phyloP scores from a whole-genome alignment of 2,888 invertebrate species.

The Hydriomena furcata region DNA sequence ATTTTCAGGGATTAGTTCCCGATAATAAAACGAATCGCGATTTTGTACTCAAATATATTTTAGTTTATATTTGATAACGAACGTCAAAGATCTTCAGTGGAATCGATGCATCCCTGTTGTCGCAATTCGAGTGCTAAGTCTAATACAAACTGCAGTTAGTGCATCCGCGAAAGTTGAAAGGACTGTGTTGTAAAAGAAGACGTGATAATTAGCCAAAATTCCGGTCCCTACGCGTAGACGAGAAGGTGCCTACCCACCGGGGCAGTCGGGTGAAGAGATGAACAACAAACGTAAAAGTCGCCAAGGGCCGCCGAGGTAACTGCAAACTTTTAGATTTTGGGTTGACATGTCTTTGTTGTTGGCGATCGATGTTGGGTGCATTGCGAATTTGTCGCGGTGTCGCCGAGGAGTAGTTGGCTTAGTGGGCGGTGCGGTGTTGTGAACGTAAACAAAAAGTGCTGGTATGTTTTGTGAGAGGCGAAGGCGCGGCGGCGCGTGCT shows the following conservation, averaged over 20 bases:
- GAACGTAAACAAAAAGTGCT: conserved; percentile 68
- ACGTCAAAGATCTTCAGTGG: conserved; percentile 77
- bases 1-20: conserved; percentile 82
- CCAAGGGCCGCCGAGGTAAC: conserved; percentile 89
- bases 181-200: conserved; percentile 83
- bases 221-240: conserved; percentile 93
- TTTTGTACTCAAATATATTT: conserved; percentile 82
- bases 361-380: conserved; percentile 49
- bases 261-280: conserved; percentile 86
- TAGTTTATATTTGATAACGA: conserved; percentile 81
- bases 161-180: conserved; percentile 84
- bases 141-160: conserved; percentile 82
- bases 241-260: conserved; percentile 90
- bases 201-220: conserved; percentile 88
- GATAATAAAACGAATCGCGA: conserved; percentile 79
- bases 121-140: conserved; percentile 78
- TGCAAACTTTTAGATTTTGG: conserved; percentile 61
- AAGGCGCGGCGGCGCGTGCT: conserved; percentile 56
- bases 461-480: conserved; percentile 50
- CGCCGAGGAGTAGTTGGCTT: conserved; percentile 59
- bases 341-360: conserved; percentile 81
- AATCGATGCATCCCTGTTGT: conserved; percentile 79
- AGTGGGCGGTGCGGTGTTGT: conserved; percentile 53
- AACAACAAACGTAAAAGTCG: conserved; percentile 94
- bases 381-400: conserved; percentile 67